Base-by-base conservation (phyloP, 2,888 invertebrate species). In the Drosophila mulleri region DNA sequence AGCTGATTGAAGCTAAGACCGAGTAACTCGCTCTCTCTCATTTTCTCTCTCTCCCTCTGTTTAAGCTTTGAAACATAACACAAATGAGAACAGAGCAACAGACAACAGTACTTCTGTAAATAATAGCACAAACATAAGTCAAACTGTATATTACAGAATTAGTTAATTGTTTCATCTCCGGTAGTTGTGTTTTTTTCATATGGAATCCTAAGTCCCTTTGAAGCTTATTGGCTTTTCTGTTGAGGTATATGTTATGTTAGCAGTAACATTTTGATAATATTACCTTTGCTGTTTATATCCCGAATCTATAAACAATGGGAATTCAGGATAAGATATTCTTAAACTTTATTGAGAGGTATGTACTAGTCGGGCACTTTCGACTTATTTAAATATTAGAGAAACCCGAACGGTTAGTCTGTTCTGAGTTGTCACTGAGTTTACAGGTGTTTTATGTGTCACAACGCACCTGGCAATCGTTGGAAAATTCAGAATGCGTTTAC, bases 1-100 rank as follows among this genome's bases (percentile, higher is more conserved):
- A 88, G 89, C 88, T 88, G 88, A 86, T 84, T 89, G 76, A 64
- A 82, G 83, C 78, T 75, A 52, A 73, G 56, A 44, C 52, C 48
- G 64, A 35, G 35, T 41, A 39, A 37, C 65, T 45, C 60, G 11
- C 26, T 26, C 54, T 39, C 53, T 23, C 53, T 8, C 16, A 16
- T n/a, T 26, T 23, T 39, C 64, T 48, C 64, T 41, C 53, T 16
- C 52, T 16, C 23, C 23, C n/a, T 26, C 37, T 54, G 7, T 29
- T 29, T 29, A 29, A 45, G 35, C 42, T 58, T n/a, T 53, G 61
- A 70, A 72, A 72, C 41, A 72, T 72, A 73, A 75, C 75, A 72
- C 45, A 32, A 61, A 58, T 68, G 68, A 57, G 11, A 65, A 16
- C 32, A 20, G 44, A 18, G 8, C 48, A 32, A 14, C 20, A 44